Evolutionary conservation across 2,797 vertebrate genomes (phyloP).

Genomic region (Chelon auratus): DNA sequence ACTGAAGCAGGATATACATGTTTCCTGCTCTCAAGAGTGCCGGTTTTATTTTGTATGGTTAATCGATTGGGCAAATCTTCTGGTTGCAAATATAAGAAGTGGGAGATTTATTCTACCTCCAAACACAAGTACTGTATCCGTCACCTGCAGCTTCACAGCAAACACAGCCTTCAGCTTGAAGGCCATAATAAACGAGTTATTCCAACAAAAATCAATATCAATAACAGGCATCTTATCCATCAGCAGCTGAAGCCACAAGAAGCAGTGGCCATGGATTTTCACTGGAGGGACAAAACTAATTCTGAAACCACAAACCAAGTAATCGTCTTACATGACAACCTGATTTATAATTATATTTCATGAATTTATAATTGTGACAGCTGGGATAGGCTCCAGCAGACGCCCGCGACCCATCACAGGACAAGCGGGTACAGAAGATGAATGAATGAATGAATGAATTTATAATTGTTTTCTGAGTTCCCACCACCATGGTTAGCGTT

Average conservation of each 20-base stretch:
- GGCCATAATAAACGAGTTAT: slow-evolving; percentile 16
- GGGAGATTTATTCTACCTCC: slow-evolving; percentile 11
- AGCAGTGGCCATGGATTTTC: background rate
- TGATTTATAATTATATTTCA: no score
- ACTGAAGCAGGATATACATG: slow-evolving; percentile 15
- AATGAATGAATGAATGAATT: no score
- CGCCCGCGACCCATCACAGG: no score
- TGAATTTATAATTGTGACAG: no score
- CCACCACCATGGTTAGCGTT: background rate
- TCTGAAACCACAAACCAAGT: background rate
- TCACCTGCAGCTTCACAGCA: slow-evolving; percentile 12
- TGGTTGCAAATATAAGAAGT: background rate
- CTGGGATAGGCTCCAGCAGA: no score
- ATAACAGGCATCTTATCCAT: slow-evolving; percentile 4
- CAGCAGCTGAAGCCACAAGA: background rate
- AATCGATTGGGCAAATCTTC: slow-evolving; percentile 26
- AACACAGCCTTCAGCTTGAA: slow-evolving; percentile 19
- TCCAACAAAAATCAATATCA: slow-evolving; percentile 33
- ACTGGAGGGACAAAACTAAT: background rate
- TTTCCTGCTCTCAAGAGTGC: background rate
- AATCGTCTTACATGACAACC: no score
- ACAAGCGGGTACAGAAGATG: no score
- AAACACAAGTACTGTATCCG: slow-evolving; percentile 11
- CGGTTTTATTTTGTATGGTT: slow-evolving; percentile 19
- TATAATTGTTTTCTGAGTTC: background rate